Base-by-base conservation (phyloP, 2,797 vertebrate genomes). In the Microctenopoma steveboyesi region DNA sequence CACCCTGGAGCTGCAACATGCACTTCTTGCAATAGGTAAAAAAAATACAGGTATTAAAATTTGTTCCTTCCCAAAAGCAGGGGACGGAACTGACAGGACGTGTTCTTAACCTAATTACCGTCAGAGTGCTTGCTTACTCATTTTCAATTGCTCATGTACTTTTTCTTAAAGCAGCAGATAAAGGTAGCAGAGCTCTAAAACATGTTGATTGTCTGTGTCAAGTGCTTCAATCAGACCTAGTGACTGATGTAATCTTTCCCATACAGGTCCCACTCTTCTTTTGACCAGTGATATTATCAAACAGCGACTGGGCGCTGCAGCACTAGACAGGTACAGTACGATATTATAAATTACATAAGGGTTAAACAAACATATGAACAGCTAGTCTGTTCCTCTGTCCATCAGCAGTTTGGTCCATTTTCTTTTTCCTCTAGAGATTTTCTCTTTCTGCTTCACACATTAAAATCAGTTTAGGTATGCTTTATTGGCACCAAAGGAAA, bases 241-340 rank as follows among this genome's bases (percentile, higher is more conserved):
- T 64, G n/a, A 70, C 50, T 40, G 1, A 45, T 13, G 37, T 66
- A 2, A 43, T 76, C 2, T 75, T 49, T 67, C 37, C 43, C 51
- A 11, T 30, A 4, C 74, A 98, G 98, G 97, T 66, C 97, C 96
- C 7, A 92, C 94, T 46, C 90, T 98, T 69, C 92, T 98, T 65
- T 92, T 99, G 82, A 98, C 95, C 81, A 98, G 96, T 54, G 97
- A 96, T 50, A 94, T 93, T 82, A 95, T 98, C 86, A 98, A 95
- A 69, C 95, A 97, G 82, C 93, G 93, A 27, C 94, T 99, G 1
- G 98, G 97, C 53, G 92, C 93, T 7, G 95, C 96, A 11, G 97
- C 97, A 0, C 92, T 98, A 4, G 97, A 99, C 92, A 98, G 95
- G 97, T 98, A 54, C 35, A 59, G 40, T 70, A 52, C 55, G 5